Percentiles rank a stretch among this genome's conserved stretches.
phyloP scores from a whole-genome alignment of 2,888 invertebrate species.

The Lobophora halterata region DNA sequence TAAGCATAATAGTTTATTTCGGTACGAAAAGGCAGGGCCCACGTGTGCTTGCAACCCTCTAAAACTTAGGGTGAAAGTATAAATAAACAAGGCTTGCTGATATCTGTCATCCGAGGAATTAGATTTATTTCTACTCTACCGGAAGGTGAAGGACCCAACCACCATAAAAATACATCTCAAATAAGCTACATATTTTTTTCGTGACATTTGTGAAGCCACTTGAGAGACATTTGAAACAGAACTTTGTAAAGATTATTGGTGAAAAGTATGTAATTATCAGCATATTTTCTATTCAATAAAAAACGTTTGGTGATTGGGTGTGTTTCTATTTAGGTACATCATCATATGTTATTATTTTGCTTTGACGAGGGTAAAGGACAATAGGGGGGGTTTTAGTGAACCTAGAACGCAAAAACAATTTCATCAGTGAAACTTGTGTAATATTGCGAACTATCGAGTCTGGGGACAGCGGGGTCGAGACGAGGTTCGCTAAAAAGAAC shows the following conservation, averaged over 20 bases:
- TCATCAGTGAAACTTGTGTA: conserved; percentile 52
- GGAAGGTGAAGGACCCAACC: conserved; percentile 73
- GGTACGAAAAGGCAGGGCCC: conserved; percentile 60
- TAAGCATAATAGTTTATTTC: conserved; percentile 70
- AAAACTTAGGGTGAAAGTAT: conserved; percentile 67
- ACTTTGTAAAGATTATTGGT: conserved; percentile 27
- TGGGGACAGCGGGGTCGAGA: conserved; percentile 47
- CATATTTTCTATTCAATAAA: conserved; percentile 18
- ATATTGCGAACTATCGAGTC: conserved; percentile 58
- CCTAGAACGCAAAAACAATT: conserved; percentile 34
- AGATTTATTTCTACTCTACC: conserved; percentile 75
- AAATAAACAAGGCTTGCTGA: conserved; percentile 80
- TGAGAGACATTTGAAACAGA: conserved; percentile 27
- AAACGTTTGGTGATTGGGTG: conserved; percentile 13
- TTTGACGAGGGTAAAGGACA: conserved; percentile 21
- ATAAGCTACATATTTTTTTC: conserved; percentile 28
- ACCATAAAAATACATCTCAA: conserved; percentile 43
- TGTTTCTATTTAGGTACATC: conserved; percentile 12
- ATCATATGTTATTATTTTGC: conserved; percentile 20
- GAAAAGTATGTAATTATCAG: conserved; percentile 18
- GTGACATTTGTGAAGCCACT: conserved; percentile 39
- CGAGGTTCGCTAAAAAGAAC: conserved; percentile 51
- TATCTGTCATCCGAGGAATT: conserved; percentile 78
- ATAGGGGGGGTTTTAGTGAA: conserved; percentile 20
- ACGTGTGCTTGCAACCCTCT: conserved; percentile 64